Evolutionary conservation across 2,113 vertebrate species (phyloP).

Genomic region (Triplophysa tibetana): DNA sequence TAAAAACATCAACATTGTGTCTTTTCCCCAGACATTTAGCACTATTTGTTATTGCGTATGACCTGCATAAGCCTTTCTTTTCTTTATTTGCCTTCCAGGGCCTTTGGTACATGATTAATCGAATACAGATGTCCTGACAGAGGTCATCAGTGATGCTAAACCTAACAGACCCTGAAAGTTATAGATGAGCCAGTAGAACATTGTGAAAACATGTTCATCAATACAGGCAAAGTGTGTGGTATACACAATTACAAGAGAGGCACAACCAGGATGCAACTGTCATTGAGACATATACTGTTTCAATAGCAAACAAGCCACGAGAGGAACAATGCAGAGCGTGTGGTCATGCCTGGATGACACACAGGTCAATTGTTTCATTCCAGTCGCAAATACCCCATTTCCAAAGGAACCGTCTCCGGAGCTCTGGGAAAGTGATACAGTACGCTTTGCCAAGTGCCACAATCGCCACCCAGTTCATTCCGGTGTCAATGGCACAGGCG

Average conservation of each 20-base stretch:
- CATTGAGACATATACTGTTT: slow-evolving; percentile 9
- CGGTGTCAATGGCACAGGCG: slow-evolving; percentile 65
- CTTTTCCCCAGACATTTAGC: slow-evolving; percentile 1
- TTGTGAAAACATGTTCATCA: slow-evolving; percentile 44
- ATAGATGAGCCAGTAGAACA: slow-evolving; percentile 57
- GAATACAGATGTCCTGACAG: slow-evolving; percentile 58
- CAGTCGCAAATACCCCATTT: slow-evolving; percentile 67
- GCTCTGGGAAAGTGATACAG: slow-evolving; percentile 61
- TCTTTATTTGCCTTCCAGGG: slow-evolving; percentile 52
- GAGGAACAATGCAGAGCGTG: slow-evolving; percentile 36
- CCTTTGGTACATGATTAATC: slow-evolving; percentile 32
- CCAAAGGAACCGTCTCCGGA: slow-evolving; percentile 66
- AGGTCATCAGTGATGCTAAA: slow-evolving; percentile 55
- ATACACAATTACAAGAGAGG: slow-evolving; percentile 45
- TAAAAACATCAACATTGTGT: neutral
- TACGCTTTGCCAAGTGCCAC: slow-evolving; percentile 62
- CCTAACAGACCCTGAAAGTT: slow-evolving; percentile 21
- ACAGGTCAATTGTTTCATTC: slow-evolving; percentile 64
- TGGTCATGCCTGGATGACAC: slow-evolving; percentile 52
- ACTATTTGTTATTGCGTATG: slow-evolving; percentile 24
- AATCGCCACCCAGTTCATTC: slow-evolving; percentile 63
- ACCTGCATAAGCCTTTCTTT: slow-evolving; percentile 45
- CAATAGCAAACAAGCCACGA: neutral
- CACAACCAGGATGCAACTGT: neutral
- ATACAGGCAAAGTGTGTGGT: slow-evolving; percentile 19